phyloP scores from a whole-genome alignment of 2,797 vertebrate species.

The Hyperoplus lanceolatus region DNA sequence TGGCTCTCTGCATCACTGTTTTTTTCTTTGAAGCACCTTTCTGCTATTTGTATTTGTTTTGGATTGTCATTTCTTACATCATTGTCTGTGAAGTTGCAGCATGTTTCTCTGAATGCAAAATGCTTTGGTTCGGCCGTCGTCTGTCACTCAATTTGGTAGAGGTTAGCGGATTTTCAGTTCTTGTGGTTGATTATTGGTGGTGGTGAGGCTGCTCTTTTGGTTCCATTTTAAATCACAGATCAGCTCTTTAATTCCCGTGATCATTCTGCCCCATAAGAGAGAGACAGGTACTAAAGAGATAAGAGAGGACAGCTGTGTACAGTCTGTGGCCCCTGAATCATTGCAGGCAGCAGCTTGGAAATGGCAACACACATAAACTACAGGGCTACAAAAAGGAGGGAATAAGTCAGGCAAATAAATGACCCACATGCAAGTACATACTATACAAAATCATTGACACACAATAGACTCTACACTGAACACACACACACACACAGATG shows the following conservation, averaged over 20 bases:
- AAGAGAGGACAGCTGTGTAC: neutral
- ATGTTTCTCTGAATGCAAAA: too few species aligned
- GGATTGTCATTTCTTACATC: too few species aligned
- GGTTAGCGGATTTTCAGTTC: neutral
- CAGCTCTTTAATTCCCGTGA: neutral
- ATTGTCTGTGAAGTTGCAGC: too few species aligned
- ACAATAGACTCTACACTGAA: slow-evolving; percentile 26
- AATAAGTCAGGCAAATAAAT: slow-evolving; percentile 32
- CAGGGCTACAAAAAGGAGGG: slow-evolving; percentile 32
- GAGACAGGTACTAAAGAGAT: neutral
- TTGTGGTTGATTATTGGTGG: neutral
- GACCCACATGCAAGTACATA: slow-evolving; percentile 34
- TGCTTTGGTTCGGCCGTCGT: too few species aligned
- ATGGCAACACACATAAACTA: slow-evolving; percentile 28
- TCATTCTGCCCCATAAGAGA: neutral
- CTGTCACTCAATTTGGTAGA: neutral
- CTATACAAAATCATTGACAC: slow-evolving; percentile 34
- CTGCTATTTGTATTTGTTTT: too few species aligned
- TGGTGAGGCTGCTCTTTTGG: neutral
- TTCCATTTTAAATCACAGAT: slow-evolving; percentile 5
- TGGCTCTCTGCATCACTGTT: too few species aligned
- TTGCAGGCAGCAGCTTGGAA: slow-evolving; percentile 18
- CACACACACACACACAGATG: slow-evolving; percentile 27
- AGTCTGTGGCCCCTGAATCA: neutral
- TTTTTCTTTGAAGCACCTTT: too few species aligned